Percentiles rank a stretch among this genome's conserved stretches.
These are phyloP conservation scores for Perizoma flavofasciatum DNA, from an alignment of 2,888 invertebrate species.

Conservation along the genomic window DNA sequence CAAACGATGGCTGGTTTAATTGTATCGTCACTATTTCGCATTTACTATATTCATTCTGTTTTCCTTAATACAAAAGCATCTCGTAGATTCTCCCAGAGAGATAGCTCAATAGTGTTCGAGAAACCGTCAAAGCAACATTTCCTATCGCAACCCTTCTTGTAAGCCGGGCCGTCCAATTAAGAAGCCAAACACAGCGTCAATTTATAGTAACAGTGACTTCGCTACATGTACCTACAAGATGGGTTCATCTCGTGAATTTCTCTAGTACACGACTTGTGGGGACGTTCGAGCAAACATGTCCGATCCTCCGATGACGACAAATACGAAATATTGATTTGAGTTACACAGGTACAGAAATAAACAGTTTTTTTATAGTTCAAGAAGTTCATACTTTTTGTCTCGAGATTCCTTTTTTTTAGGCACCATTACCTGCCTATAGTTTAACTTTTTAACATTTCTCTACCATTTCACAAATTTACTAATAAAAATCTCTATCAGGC, in stretches of 20 bases:
- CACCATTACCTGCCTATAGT: too few relatives aligned
- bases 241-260: constrained; percentile 69
- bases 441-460: too few relatives aligned
- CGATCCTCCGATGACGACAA: constrained; percentile 61
- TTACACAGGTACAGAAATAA: constrained; percentile 9
- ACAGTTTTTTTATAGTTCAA: not conserved
- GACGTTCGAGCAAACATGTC: constrained; percentile 56
- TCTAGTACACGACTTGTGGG: constrained; percentile 63
- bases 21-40: too few relatives aligned
- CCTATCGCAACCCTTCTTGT: constrained; percentile 38
- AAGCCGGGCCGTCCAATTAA: constrained; percentile 60
- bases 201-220: constrained; percentile 75
- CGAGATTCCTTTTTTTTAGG: too few relatives aligned
- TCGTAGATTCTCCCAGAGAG: not conserved
- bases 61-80: too few relatives aligned
- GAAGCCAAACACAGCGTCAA: constrained; percentile 66
- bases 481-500: too few relatives aligned
- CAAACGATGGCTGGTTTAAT: too few relatives aligned
- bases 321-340: constrained; percentile 46
- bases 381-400: too few relatives aligned
- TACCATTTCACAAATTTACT: too few relatives aligned
- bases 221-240: constrained; percentile 54
- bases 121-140: constrained; percentile 27
- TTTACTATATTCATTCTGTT: too few relatives aligned
- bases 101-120: constrained; percentile 5